Evolutionary conservation across 1,140 invertebrate genomes (phyloP).

Genomic region (Psilanteris sp.): DNA sequence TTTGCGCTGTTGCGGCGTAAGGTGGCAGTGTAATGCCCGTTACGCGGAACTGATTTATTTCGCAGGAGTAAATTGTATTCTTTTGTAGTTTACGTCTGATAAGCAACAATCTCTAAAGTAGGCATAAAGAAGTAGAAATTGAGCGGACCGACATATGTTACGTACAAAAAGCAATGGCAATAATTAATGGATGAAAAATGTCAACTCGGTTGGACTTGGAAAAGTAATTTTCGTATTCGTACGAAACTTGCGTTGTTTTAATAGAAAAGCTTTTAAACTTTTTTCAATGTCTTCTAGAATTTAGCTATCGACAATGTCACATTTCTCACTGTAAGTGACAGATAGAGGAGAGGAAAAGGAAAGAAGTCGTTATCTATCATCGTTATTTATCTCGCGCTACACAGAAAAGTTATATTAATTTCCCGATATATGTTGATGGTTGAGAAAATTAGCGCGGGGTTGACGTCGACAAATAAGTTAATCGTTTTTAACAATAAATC

Average conservation of each 20-base stretch:
- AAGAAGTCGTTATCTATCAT: constrained; percentile 23
- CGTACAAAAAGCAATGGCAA: not conserved
- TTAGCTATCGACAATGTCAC: constrained; percentile 24
- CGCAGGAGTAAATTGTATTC: constrained; percentile 11
- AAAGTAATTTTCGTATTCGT: constrained; percentile 5
- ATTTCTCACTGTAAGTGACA: constrained; percentile 24
- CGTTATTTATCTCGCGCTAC: constrained; percentile 18
- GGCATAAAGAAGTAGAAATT: too few relatives aligned
- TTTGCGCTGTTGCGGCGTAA: too few relatives aligned
- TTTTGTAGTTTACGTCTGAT: constrained; percentile 24
- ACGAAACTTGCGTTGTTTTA: constrained; percentile 11
- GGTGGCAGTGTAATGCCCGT: constrained; percentile 28
- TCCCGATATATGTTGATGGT: constrained; percentile 14
- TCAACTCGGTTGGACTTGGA: not conserved
- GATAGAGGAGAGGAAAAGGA: constrained; percentile 2
- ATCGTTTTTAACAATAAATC: constrained; percentile 33
- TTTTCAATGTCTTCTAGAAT: constrained; percentile 17
- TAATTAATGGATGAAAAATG: constrained; percentile 2
- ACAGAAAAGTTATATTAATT: constrained; percentile 36
- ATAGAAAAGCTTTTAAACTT: constrained; percentile 34
- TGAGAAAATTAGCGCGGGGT: not conserved
- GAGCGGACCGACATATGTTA: too few relatives aligned
- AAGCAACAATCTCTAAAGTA: too few relatives aligned
- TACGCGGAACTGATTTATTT: constrained; percentile 16
- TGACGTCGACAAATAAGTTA: constrained; percentile 5